A percentile compares a stretch with the other conserved stretches of the same genome.
phyloP scores from a whole-genome alignment of 2,113 vertebrate species.

The Spilogale gracilis region DNA sequence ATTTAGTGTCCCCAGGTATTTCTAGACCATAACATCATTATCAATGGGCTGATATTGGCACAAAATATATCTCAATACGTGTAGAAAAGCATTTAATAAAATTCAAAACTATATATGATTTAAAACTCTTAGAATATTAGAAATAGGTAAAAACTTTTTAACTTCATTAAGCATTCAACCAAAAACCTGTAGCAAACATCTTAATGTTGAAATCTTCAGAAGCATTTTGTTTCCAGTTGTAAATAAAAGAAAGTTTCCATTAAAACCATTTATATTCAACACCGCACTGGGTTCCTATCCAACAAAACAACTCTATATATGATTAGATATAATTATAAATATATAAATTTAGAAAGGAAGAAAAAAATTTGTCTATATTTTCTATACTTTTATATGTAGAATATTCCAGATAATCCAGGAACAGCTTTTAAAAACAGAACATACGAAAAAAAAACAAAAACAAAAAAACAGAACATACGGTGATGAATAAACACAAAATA shows the following conservation, averaged over 20 bases:
- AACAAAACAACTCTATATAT: background rate
- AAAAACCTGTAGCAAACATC: constrained; percentile 3
- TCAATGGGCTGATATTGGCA: background rate
- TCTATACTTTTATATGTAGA: background rate
- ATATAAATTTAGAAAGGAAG: background rate
- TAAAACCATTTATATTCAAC: constrained; percentile 24
- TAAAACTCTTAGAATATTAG: constrained; percentile 26
- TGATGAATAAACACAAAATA: background rate
- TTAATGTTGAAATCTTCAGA: constrained; percentile 11
- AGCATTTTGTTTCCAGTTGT: background rate
- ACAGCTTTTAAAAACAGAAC: constrained; percentile 44
- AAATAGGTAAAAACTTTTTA: constrained; percentile 7
- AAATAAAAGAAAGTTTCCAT: constrained; percentile 7
- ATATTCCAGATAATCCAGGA: constrained; percentile 16
- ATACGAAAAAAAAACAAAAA: background rate
- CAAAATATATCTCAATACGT: background rate
- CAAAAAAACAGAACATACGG: constrained; percentile 46
- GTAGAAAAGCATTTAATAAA: constrained; percentile 35
- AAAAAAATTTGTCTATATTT: constrained; percentile 21
- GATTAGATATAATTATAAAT: background rate
- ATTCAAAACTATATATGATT: background rate
- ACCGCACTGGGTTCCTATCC: background rate
- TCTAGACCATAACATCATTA: background rate
- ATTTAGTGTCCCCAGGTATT: background rate
- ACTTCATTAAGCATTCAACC: background rate